Percentiles rank a stretch among this genome's conserved stretches.
Conservation (phyloP, 2,797 vertebrate species). For the Bucorvus abyssinicus region DNA sequence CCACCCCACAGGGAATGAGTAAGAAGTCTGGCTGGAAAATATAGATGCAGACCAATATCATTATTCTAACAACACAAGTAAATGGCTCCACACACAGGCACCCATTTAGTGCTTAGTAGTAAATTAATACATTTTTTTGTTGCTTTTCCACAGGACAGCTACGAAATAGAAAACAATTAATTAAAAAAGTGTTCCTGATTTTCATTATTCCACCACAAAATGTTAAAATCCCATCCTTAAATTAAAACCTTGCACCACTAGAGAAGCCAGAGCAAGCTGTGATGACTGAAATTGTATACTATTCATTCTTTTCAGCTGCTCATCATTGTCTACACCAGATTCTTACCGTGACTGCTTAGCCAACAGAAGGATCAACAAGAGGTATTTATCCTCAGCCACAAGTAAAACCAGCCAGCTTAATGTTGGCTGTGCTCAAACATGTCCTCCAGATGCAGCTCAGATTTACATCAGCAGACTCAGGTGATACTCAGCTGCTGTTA, state of each 20-base stretch:
- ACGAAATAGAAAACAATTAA: neutral
- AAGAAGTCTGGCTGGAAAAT: neutral
- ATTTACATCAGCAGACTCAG: neutral
- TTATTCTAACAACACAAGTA: neutral
- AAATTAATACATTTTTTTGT: neutral
- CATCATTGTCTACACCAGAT: neutral
- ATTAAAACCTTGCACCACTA: neutral
- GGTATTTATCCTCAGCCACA: neutral
- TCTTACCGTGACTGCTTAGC: neutral
- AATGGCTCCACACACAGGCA: neutral
- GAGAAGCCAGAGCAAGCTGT: neutral
- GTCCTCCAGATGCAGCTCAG: neutral
- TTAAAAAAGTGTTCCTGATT: neutral
- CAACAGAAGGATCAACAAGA: neutral
- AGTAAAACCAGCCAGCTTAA: neutral
- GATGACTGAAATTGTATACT: neutral
- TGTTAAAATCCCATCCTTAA: neutral
- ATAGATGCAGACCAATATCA: neutral
- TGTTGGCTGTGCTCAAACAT: accelerated
- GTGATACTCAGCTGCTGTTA: neutral
- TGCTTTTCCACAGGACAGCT: neutral
- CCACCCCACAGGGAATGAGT: neutral
- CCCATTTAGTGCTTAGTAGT: neutral
- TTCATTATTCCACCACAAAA: neutral
- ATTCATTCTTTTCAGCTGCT: neutral